phyloP scores from a whole-genome alignment of 1,140 invertebrate genomes.

The Lysiphlebus fabarum region DNA sequence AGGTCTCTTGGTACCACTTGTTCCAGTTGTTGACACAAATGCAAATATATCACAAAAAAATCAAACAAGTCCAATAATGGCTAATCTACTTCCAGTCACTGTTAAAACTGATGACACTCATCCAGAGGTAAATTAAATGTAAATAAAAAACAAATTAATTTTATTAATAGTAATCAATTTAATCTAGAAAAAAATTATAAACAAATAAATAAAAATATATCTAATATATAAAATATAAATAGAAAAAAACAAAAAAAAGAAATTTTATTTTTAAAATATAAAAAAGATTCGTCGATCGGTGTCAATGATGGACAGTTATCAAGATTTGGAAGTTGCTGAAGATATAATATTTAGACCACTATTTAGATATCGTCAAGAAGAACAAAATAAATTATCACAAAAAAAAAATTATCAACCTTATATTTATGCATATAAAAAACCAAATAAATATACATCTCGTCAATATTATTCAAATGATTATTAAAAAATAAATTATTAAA shows the following conservation, averaged over 20 bases:
- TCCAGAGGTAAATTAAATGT: conserved; percentile 21
- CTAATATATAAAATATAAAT: not conserved
- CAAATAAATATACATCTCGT: not conserved
- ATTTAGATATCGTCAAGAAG: conserved; percentile 45
- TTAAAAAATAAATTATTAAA: not conserved
- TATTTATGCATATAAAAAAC: conserved; percentile 18
- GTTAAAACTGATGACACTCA: conserved; percentile 8
- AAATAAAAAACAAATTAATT: not conserved
- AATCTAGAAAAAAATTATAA: not conserved
- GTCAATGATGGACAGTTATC: conserved; percentile 33
- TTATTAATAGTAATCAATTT: not conserved
- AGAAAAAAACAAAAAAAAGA: conserved; percentile 1
- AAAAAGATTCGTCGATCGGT: conserved; percentile 7
- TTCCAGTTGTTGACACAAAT: conserved; percentile 20
- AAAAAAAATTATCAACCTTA: conserved; percentile 21
- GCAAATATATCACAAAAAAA: not conserved
- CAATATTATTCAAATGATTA: conserved; percentile 2
- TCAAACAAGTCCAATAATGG: conserved; percentile 15
- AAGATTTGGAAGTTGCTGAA: conserved; percentile 42
- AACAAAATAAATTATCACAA: not conserved
- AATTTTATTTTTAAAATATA: conserved; percentile 1
- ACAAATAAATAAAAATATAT: no score
- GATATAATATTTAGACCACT: conserved; percentile 49
- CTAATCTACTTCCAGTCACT: conserved; percentile 16
- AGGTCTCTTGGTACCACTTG: conserved; percentile 23